Evolutionary conservation across 2,113 vertebrate species (phyloP).

Genomic region (Addax nasomaculatus): DNA sequence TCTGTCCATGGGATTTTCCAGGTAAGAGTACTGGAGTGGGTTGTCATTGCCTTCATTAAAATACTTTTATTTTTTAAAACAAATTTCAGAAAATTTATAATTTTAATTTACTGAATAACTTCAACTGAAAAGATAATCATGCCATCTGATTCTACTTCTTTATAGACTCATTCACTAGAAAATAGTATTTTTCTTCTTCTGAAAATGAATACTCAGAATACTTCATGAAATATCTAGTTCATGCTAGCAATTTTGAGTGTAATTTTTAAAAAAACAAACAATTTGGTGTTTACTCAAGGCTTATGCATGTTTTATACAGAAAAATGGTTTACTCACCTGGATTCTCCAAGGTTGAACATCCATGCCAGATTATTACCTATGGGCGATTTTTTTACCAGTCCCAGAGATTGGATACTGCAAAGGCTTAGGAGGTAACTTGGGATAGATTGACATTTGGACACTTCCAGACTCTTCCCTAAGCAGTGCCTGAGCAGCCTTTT

Average conservation of each 20-base stretch:
- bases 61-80: not conserved
- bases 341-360: conserved; percentile 4
- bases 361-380: conserved; percentile 13
- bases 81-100: not conserved
- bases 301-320: not conserved
- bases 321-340: not conserved
- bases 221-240: not conserved
- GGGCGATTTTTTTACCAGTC: conserved; percentile 29
- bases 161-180: not conserved
- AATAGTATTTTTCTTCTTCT: not conserved
- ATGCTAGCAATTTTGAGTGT: not conserved
- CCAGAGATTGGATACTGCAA: not conserved
- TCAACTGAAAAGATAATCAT: not conserved
- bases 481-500: not conserved
- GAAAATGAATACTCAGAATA: conserved; percentile 11
- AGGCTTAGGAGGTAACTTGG: not conserved
- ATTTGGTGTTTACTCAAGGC: not conserved
- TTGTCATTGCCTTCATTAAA: not conserved
- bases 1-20: too few relatives aligned
- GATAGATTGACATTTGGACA: not conserved
- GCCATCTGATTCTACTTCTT: not conserved
- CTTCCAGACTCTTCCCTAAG: conserved; percentile 7
- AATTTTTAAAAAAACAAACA: not conserved
- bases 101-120: conserved; percentile 29
- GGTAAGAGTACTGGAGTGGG: too few relatives aligned